Base-by-base conservation (phyloP, 1,140 invertebrate species). In the Brachionus paranguensis region DNA sequence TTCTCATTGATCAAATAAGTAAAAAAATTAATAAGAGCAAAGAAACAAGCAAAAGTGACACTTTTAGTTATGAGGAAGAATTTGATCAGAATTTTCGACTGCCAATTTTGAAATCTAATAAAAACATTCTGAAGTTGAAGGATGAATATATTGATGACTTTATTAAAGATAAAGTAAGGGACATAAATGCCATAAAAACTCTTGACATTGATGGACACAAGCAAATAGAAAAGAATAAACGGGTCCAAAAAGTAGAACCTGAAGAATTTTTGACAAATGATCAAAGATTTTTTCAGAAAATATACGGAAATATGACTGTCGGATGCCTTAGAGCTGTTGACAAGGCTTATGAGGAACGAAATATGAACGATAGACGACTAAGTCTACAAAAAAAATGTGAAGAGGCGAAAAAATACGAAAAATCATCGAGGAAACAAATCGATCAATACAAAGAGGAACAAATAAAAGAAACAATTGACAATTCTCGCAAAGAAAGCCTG, bases 281-380 rank as follows among this genome's bases (percentile, higher is more conserved):
- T 55, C 86, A 88, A 72, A 84, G 87, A 55, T 85, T 88, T 41
- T 88, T 88, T 86, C 74, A 85, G 10, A 85, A 86, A 43, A 85
- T 88, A 12, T 87, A 88, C 27, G 87, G 88, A n/a, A 88, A 87
- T 8, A 89, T 89, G 88, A 86, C 87, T 27, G 85, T 89, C 64
- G 88, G 88, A 5, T 87, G 87, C 85, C 84, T 89, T 78, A 84
- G 86, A 65, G 88, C 89, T 47, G 88, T 89, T 8, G 87, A 89
- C 70, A 87, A 88, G 83, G 89, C 89, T 0, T 89, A 89, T 83
- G 85, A 86, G 53, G 88, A 88, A 24, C 81, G 88, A 37, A 86
- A 88, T 68, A 86, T 86, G 41, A 87, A 86, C 6, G 88, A 89
- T 14, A 53, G 12, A 27, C 33, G 17, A 45, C n/a, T 55, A 3